phyloP scores from a whole-genome alignment of 2,888 invertebrate species.

The Pterostichus madidus region DNA sequence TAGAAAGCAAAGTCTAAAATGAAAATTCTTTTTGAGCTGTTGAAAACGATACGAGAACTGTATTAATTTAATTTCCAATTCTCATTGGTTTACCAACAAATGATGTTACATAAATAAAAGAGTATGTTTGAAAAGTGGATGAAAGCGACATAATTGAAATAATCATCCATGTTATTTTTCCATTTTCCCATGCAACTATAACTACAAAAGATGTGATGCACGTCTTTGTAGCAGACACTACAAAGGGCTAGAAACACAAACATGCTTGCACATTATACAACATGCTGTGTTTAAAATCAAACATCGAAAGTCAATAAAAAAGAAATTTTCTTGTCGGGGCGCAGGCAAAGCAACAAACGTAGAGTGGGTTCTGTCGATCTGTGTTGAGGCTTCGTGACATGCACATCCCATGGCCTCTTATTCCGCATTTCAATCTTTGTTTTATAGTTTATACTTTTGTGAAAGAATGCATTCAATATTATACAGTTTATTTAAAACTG shows the following conservation, averaged over 20 bases:
- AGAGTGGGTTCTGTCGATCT: neutral
- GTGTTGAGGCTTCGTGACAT: constrained; percentile 5
- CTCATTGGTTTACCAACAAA: constrained; percentile 4
- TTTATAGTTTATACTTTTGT: too few relatives aligned
- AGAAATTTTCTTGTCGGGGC: constrained; percentile 10
- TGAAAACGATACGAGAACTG: neutral
- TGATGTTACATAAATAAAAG: neutral
- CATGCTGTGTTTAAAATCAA: constrained; percentile 23
- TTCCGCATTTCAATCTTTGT: neutral
- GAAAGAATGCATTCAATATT: too few relatives aligned
- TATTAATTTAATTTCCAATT: neutral
- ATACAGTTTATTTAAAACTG: too few relatives aligned
- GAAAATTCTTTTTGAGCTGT: neutral
- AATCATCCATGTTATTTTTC: constrained; percentile 9
- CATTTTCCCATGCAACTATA: constrained; percentile 11
- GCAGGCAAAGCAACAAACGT: neutral
- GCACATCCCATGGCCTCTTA: constrained; percentile 2
- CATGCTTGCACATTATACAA: constrained; percentile 9
- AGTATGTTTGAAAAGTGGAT: constrained; percentile 19
- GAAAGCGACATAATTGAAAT: constrained; percentile 22
- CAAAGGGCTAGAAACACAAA: constrained; percentile 7
- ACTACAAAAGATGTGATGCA: constrained; percentile 1
- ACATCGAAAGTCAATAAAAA: constrained; percentile 28
- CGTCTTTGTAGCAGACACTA: constrained; percentile 7
- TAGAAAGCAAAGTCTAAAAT: too few relatives aligned